A percentile compares a stretch with the other conserved stretches of the same genome.
phyloP scores from a whole-genome alignment of 2,797 vertebrate genomes.

The Eurystomus glaucurus region DNA sequence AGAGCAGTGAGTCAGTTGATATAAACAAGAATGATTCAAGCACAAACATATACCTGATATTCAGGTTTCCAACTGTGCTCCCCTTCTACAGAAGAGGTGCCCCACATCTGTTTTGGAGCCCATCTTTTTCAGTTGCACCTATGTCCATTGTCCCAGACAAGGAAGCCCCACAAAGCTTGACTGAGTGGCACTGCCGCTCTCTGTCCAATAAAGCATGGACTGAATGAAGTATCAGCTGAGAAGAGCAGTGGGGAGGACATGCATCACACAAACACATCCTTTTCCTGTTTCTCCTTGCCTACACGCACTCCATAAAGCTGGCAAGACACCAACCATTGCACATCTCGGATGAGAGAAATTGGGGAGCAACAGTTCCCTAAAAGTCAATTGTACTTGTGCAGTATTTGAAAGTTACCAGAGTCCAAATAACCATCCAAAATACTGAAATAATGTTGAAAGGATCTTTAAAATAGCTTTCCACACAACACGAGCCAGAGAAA shows the following conservation, averaged over 20 bases:
- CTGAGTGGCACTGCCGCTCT: background rate
- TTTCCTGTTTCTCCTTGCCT: background rate
- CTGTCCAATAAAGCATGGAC: background rate
- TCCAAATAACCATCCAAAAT: background rate
- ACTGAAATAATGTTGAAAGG: background rate
- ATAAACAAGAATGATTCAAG: conserved; percentile 51
- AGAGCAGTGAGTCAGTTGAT: conserved; percentile 22
- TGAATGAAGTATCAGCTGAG: background rate
- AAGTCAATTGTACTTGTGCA: background rate
- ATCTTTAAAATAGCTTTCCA: background rate
- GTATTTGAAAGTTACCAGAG: background rate
- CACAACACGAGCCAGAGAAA: background rate
- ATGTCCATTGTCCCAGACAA: background rate
- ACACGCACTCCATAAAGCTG: background rate
- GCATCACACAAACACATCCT: background rate
- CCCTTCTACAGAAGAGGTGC: background rate
- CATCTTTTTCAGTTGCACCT: background rate
- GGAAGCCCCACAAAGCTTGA: background rate
- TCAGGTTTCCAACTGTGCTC: conserved; percentile 29
- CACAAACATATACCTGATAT: conserved; percentile 26
- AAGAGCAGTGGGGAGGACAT: background rate
- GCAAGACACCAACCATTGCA: background rate
- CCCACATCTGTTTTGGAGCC: background rate
- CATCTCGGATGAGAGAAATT: background rate
- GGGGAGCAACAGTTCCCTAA: background rate